Base-by-base conservation (phyloP, 2,797 vertebrate genomes). In the Spinus pinus region DNA sequence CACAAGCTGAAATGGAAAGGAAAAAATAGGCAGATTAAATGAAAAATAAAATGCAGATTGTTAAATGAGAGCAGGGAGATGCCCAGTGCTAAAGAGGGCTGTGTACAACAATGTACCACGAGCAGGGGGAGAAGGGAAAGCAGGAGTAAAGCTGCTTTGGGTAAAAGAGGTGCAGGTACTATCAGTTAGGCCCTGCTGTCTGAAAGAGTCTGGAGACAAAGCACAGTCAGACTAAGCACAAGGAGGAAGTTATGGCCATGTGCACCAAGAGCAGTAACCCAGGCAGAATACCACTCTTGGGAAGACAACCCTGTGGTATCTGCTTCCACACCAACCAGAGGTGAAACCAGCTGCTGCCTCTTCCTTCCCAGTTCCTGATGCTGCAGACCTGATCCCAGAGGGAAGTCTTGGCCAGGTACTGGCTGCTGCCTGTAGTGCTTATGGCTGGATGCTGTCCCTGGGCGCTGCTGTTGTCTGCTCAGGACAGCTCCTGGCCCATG, bases 221-320 rank as follows among this genome's bases (percentile, higher is more conserved):
- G 22, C 25, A n/a, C 0, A 0, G 46, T 8, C 53, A 81, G 53
- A 16, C 17, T 25, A 50, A 71, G 62, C 42, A 23, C 4, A 1
- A 60, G 37, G 11, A 61, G 15, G 22, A 20, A 61, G 39, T 39
- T 50, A 28, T 9, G 30, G 35, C 67, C 62, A 57, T 0, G 0
- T 16, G 30, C 19, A 46, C n/a, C 47, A 35, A 54, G 25, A 28
- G 22, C 17, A 61, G 9, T 16, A 73, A 46, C 9, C 19, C 64
- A 70, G n/a, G 42, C 33, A 49, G 22, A 25, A 64, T 6, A 60
- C 10, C 31, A 35, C 41, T 42, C 41, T 18, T 42, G 41, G 41
- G 41, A 42, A 42, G 41, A 19, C 41, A 42, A 19, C 41, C 41
- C 41, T 42, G 41, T 4, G 17, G 6, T 8, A 58, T 31, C 58